A percentile compares a stretch with the other conserved stretches of the same genome.
Evolutionary conservation across 2,113 vertebrate species (phyloP).

Genomic region (Mus musculus): GRCm39 chr16:71942501-71943000

Average conservation of each 20-base stretch:
- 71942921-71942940: not conserved
- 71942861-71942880: not conserved
- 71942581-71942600: constrained; percentile 88
- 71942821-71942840: not conserved
- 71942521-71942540: constrained; percentile 92
- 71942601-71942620: constrained; percentile 85
- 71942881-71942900: not conserved
- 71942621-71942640: constrained; percentile 94
- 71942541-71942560: constrained; percentile 92
- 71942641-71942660: constrained; percentile 61
- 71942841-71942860: not conserved
- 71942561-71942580: constrained; percentile 89
- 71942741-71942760: not conserved
- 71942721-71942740: not conserved
- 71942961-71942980: constrained; percentile 20
- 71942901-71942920: constrained; percentile 1
- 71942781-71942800: constrained; percentile 32
- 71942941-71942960: not conserved
- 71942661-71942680: not conserved
- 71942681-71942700: rapidly evolving
- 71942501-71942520: constrained; percentile 70
- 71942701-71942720: not conserved
- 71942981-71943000: too few species aligned
- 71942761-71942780: not conserved
- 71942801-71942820: not conserved